These are phyloP conservation scores for Ivindomyrus marchei DNA, from an alignment of 2,113 vertebrate species.

Conservation along the genomic window DNA sequence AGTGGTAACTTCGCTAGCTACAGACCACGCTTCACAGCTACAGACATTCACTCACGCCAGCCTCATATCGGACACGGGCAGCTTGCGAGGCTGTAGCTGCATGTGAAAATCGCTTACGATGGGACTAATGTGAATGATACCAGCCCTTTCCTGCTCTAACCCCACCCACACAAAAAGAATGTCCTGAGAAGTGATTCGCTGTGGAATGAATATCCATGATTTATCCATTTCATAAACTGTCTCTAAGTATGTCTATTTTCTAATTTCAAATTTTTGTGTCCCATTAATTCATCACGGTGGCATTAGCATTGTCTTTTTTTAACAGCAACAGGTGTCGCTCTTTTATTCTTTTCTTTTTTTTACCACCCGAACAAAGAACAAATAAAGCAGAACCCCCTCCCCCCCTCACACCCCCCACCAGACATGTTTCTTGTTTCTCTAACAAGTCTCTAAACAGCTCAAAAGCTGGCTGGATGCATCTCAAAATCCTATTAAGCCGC, in stretches of 20 bases:
- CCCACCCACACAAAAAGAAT: not conserved
- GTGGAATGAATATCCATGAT: not conserved
- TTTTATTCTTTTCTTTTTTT: not conserved
- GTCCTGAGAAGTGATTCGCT: not conserved
- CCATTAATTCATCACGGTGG: not conserved
- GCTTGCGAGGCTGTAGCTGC: not conserved
- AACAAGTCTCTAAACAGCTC: conserved; percentile 43
- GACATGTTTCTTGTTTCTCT: conserved; percentile 33
- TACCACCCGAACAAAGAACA: not conserved
- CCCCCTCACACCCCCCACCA: conserved; percentile 22
- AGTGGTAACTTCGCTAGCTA: not conserved
- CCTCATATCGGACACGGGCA: not conserved
- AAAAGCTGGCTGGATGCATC: conserved; percentile 51
- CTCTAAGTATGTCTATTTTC: not conserved
- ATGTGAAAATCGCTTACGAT: not conserved
- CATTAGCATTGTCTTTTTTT: not conserved
- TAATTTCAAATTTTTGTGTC: not conserved
- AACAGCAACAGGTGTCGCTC: not conserved
- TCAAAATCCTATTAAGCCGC: conserved; percentile 57
- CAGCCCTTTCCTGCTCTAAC: not conserved
- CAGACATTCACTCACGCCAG: not conserved
- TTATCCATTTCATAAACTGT: not conserved
- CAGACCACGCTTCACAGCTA: not conserved
- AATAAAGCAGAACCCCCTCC: conserved; percentile 27
- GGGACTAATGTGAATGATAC: not conserved